These are phyloP conservation scores for Bradypus variegatus DNA, from an alignment of 2,797 vertebrate species.

Conservation along the genomic window DNA sequence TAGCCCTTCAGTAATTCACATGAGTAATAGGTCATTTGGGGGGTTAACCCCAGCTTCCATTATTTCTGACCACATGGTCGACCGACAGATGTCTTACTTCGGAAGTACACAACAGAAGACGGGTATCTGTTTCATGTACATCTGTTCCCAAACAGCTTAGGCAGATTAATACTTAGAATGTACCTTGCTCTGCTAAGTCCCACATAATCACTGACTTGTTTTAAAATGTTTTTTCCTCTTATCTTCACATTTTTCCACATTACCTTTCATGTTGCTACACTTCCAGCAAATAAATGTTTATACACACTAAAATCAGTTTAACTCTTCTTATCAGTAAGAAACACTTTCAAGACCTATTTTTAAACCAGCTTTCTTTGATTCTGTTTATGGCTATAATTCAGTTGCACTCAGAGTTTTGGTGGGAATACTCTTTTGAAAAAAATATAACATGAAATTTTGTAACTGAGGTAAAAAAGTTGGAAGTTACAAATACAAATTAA, in stretches of 20 bases:
- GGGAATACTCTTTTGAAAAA: neutral
- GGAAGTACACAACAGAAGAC: constrained; percentile 81
- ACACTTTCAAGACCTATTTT: neutral
- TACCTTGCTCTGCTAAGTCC: constrained; percentile 66
- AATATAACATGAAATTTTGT: neutral
- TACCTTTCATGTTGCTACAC: neutral
- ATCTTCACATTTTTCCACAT: constrained; percentile 52
- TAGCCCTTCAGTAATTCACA: constrained; percentile 63
- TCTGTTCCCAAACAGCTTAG: constrained; percentile 81
- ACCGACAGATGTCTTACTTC: constrained; percentile 86
- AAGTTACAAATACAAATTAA: neutral
- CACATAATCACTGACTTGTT: constrained; percentile 65
- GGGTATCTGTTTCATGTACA: constrained; percentile 86
- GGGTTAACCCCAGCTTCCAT: constrained; percentile 69
- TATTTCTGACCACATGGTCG: constrained; percentile 77
- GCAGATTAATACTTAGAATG: constrained; percentile 70
- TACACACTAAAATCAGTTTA: constrained; percentile 25
- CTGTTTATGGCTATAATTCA: constrained; percentile 18
- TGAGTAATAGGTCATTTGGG: constrained; percentile 64
- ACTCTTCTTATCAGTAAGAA: neutral
- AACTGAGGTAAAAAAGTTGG: constrained; percentile 19
- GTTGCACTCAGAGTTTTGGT: neutral
- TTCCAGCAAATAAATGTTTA: constrained; percentile 20
- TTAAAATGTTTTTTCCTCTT: constrained; percentile 49
- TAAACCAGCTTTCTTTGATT: neutral